Evolutionary conservation across 2,113 vertebrate species (phyloP), one percentile per base, ranked within the genome.

Genomic region (Pterophyllum scalare): DNA sequence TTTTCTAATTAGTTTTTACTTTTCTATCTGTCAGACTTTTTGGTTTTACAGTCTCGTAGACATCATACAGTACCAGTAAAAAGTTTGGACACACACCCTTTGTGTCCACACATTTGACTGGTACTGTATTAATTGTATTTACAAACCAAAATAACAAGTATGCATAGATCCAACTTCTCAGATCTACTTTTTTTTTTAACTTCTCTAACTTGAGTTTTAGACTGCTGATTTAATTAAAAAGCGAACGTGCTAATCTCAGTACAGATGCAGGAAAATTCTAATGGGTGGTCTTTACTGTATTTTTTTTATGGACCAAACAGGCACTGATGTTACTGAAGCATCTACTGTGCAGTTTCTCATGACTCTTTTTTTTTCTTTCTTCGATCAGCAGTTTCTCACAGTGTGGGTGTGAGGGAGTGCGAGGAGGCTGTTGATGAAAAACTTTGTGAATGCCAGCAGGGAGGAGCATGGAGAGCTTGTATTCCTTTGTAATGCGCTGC

Each of bases 401-500:
- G 72, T 20, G 86, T 83, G 79, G 31, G 22, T 82, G 81, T 87
- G 88, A 79, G 72, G 89, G 76, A 87, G 89, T 77, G 79, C 58
- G 75, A 79, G 62, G 74, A 54, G 77, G 61, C 76, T 78, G 79
- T 93, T 91, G 84, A 84, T 81, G 59, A 82, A 84, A 82, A 89
- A 82, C 81, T 62, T 62, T 75, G 67, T 81, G 81, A 81, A 84
- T 80, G 75, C 85, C 88, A 89, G 82, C 81, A 80, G 75, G 75
- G 85, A 89, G 88, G 82, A 80, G 84, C 84, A 59, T 79, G 76
- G 22, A 26, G 61, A 76, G 83, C 80, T 38, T 88, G 89, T 89
- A 83, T 92, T 89, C 52, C 78, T 92, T 89, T 92, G 91, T 86
- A 83, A 85, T 83, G 84, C 14, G 2, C 26, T 38, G 82, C 88